Conservation (phyloP, 1,140 invertebrate genomes). For the Cepaea nemoralis region DNA sequence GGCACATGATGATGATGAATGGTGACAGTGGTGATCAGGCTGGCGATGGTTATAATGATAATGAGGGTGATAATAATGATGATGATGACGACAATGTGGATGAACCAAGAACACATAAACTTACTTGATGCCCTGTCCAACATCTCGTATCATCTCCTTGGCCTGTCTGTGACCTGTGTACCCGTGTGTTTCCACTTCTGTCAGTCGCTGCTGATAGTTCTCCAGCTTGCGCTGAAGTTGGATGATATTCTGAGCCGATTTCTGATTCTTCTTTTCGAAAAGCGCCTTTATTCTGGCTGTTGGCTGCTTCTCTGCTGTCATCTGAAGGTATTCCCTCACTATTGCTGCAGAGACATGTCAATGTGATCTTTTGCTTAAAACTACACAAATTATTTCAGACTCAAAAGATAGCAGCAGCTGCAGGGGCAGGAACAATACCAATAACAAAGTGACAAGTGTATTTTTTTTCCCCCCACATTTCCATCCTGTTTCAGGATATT, state of each 20-base stretch:
- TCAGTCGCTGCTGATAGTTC: conserved; percentile 82
- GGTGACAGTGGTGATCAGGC: no score
- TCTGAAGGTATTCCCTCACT: conserved; percentile 94
- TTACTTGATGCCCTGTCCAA: conserved; percentile 94
- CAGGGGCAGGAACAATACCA: no score
- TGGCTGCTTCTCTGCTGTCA: conserved; percentile 90
- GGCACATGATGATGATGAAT: no score
- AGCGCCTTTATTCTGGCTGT: conserved; percentile 92
- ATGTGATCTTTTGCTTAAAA: no score
- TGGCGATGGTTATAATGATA: no score
- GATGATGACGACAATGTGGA: no score
- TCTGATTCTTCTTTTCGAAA: conserved; percentile 99
- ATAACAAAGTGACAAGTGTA: no score
- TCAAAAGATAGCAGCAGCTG: no score
- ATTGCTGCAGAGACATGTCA: conserved; percentile 81
- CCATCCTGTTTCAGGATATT: no score
- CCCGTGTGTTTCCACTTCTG: conserved; percentile 84
- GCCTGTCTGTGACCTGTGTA: conserved; percentile 84
- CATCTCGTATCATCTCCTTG: conserved; percentile 89
- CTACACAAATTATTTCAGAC: no score
- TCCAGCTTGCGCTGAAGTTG: conserved; percentile 95
- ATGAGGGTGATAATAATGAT: no score
- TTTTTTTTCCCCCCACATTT: no score
- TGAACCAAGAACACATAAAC: conserved; percentile 61
- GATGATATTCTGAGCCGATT: conserved; percentile 91